These are phyloP conservation scores for Brachionichthys hirsutus DNA, from an alignment of 2,113 vertebrate species.

Conservation along the genomic window DNA sequence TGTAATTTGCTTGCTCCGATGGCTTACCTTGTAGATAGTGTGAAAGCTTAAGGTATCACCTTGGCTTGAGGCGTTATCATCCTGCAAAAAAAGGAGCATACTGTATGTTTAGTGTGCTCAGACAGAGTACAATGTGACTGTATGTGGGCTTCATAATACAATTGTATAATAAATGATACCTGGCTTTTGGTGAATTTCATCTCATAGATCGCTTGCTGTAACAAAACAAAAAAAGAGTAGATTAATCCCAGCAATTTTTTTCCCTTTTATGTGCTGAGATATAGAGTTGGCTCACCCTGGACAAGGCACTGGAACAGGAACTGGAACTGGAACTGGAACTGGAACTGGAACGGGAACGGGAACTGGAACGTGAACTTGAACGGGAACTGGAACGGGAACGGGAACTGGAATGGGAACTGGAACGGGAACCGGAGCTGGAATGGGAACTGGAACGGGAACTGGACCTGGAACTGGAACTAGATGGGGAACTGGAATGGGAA, in stretches of 20 bases:
- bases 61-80: constrained; percentile 21
- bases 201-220: constrained; percentile 38
- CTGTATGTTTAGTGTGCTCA: constrained; percentile 12
- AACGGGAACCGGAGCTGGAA: constrained; percentile 18
- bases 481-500: too few relatives aligned
- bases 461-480: too few relatives aligned
- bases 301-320: constrained; percentile 26
- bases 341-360: constrained; percentile 26
- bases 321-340: constrained; percentile 26
- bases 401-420: constrained; percentile 35
- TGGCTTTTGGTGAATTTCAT: constrained; percentile 65
- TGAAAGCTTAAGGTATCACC: constrained; percentile 62
- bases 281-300: constrained; percentile 36
- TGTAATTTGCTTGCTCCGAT: background rate
- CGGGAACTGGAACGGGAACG: constrained; percentile 27
- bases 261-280: background rate
- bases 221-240: background rate
- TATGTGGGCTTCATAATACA: background rate
- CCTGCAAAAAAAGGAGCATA: constrained; percentile 43
- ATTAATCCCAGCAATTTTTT: background rate
- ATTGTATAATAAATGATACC: constrained; percentile 38
- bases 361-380: too few relatives aligned
- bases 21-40: constrained; percentile 63
- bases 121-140: background rate
- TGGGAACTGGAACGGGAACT: constrained; percentile 22